Conservation (phyloP, 2,888 invertebrate genomes). For the Byasa hedistus region DNA sequence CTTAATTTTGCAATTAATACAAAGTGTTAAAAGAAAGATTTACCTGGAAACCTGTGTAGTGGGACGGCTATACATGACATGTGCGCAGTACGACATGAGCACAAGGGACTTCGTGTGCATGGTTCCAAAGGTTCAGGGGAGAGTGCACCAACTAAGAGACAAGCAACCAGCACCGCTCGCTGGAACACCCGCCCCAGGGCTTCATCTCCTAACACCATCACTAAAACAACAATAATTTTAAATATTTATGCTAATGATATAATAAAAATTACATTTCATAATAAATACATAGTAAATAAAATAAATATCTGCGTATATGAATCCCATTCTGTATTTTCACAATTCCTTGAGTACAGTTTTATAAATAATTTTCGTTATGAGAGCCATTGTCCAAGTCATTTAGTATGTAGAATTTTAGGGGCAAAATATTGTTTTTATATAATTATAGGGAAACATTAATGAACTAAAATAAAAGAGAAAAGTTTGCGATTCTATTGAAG, state of each 20-base stretch:
- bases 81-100: conserved; percentile 83
- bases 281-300: background rate
- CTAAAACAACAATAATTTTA: conserved; percentile 39
- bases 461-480: too few species aligned
- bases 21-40: background rate
- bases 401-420: too few species aligned
- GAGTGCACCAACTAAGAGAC: conserved; percentile 64
- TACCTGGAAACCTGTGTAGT: conserved; percentile 87
- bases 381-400: too few species aligned
- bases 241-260: background rate
- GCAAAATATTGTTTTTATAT: too few species aligned
- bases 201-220: conserved; percentile 73
- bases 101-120: conserved; percentile 85
- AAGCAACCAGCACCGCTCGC: conserved; percentile 64
- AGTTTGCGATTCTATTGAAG: too few species aligned
- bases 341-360: too few species aligned
- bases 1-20: too few species aligned
- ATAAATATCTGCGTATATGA: background rate
- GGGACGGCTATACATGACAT: conserved; percentile 86
- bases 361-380: too few species aligned
- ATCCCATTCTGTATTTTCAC: too few species aligned
- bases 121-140: conserved; percentile 74
- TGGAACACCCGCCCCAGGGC: conserved; percentile 66
- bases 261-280: too few species aligned
- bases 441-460: too few species aligned